Evolutionary conservation across 2,113 vertebrate genomes (phyloP), one percentile per base, ranked within the genome.

Genomic region (Clarias magur): DNA sequence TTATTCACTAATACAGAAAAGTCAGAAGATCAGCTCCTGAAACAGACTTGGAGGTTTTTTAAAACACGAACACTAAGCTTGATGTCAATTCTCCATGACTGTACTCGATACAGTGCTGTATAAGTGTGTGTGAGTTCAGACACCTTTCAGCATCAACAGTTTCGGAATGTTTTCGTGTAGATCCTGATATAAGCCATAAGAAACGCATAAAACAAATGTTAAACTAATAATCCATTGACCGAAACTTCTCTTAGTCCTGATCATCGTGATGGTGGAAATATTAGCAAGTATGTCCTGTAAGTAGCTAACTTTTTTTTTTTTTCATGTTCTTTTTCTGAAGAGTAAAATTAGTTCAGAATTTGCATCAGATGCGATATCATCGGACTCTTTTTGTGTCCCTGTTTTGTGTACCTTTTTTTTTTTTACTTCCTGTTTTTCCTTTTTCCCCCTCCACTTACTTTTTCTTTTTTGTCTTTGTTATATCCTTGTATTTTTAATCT

Each of bases 351-450:
- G 68, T 16, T 70, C 30, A 2, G 30, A 12, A 42, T 73, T 73
- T 42, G 70, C 70, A 10, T 42, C 34, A 42, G 38, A 73, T 23
- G 70, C 3, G 34, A 42, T 73, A 17, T 16, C 62, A 63, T 63
- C 62, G 15, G 1, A 13, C 13, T 10, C 63, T 13, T 76, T 76
- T 23, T 48, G 10, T 1, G 21, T 75, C 17, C 10, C 38, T 8
- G 19, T 42, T 30, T 1, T 34, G 30, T 34, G 30, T 42, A 3
- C 19, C 70, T 73, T 7, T 17, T 23, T 73, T 23, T 73, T 1
- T 90, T 88, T 88, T 79, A 59, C 23, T 53, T 30, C 19, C 3
- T 56, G 84, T 90, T 78, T 86, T 75, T 85, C 4, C 72, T 85
- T 90, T 38, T 38, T 38, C 34, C 34, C 34, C 34, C 34, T 38